Evolutionary conservation across 2,113 vertebrate species (phyloP).

Genomic region (Kryptolebias marmoratus): DNA sequence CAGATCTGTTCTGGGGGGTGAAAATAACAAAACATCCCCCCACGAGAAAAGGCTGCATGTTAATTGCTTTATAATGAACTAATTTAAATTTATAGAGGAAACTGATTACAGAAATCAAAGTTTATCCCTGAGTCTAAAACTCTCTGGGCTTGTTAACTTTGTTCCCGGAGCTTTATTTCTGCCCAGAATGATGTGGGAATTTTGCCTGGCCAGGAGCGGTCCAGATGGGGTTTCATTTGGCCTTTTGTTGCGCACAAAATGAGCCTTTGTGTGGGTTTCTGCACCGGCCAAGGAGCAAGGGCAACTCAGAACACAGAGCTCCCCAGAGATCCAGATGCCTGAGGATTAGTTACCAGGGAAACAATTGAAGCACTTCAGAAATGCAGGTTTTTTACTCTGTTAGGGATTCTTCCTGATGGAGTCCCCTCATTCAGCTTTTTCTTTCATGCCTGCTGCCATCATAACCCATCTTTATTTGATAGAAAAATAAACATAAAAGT

Average conservation of each 20-base stretch:
- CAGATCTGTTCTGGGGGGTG: slow-evolving; percentile 45
- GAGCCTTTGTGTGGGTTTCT: slow-evolving; percentile 81
- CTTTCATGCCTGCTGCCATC: slow-evolving; percentile 36
- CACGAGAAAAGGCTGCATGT: slow-evolving; percentile 29
- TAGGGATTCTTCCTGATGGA: slow-evolving; percentile 44
- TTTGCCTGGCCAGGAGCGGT: slow-evolving; percentile 54
- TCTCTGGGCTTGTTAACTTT: slow-evolving; percentile 6
- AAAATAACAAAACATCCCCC: slow-evolving; percentile 42
- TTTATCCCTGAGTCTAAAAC: slow-evolving; percentile 10
- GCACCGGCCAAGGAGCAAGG: slow-evolving; percentile 74
- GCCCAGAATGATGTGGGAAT: slow-evolving; percentile 77
- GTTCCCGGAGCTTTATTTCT: slow-evolving; percentile 28
- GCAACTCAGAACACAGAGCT: slow-evolving; percentile 75
- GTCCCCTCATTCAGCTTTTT: slow-evolving; percentile 19
- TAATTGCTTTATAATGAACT: slow-evolving; percentile 65
- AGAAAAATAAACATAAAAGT: background rate
- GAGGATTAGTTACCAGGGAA: slow-evolving; percentile 85
- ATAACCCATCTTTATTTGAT: slow-evolving; percentile 8
- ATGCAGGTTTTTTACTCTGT: slow-evolving; percentile 52
- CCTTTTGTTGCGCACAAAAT: slow-evolving; percentile 84
- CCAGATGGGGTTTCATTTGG: slow-evolving; percentile 82
- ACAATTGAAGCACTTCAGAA: slow-evolving; percentile 74
- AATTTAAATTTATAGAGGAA: slow-evolving; percentile 46
- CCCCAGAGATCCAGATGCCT: slow-evolving; percentile 81
- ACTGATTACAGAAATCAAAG: background rate